Base-by-base conservation (phyloP, 2,113 vertebrate genomes). In the Aphelocoma coerulescens region DNA sequence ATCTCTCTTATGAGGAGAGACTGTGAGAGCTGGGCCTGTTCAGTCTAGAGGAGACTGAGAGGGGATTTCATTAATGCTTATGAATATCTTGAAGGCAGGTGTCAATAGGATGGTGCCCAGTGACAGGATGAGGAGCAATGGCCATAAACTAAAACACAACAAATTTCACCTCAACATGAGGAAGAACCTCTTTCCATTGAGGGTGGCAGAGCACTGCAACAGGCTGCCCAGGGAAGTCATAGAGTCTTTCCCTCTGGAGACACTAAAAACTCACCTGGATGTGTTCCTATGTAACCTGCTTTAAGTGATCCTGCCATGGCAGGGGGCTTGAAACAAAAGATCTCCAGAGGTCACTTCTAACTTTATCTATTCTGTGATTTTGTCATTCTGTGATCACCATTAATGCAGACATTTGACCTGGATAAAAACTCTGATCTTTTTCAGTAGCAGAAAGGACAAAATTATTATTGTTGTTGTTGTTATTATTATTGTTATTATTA, bases 91-190 rank as follows among this genome's bases (percentile, higher is more conserved):
- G 1, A 44, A 44, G 32, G 9, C 39, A 9, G 27, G 11, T 33
- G 27, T 32, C 27, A 69, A 28, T 33, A 52, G 54, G 26, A 32
- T 61, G 6, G 14, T 86, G 63, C 13, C 21, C 17, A 37, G 27
- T 4, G 9, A 37, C 7, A 43, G 35, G 16, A 49, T 0, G 0
- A 67, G 43, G 20, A 49, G 8, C 13, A 68, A 27, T 4, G 6
- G 3, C 21, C 37, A 27, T 35, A 59, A 59, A 52, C 5, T 9
- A 26, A 43, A 76, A 4, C 20, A 66, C 30, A 30, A 20, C 6
- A 35, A 30, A 33, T 41, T 28, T 33, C 24, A 59, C 32, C 10
- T 51, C n/a, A 67, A 35, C 44, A 17, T 32, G 21, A 51, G 8
- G 8, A 51, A 44, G 32, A 59, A 12, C 13, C 7, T 43, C 21